phyloP scores from a whole-genome alignment of 2,797 vertebrate genomes.

The Microctenopoma stevenorrisi region DNA sequence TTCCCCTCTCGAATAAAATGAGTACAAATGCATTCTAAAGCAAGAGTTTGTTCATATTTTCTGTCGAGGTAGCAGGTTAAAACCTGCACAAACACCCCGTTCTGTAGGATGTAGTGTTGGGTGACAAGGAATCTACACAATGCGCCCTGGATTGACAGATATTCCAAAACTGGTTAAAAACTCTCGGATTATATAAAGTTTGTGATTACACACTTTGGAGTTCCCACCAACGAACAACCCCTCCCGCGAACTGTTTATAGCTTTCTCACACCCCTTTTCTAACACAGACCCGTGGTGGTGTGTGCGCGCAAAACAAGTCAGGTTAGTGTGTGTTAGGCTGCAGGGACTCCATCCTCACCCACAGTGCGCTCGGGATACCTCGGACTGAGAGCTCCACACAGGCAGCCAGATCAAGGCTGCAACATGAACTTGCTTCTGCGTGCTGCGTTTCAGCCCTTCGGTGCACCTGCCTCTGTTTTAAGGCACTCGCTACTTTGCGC shows the following conservation, averaged over 20 bases:
- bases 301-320: slow-evolving; percentile 34
- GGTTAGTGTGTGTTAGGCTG: slow-evolving; percentile 47
- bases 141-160: not conserved
- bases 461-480: slow-evolving; percentile 56
- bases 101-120: not conserved
- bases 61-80: too few species aligned
- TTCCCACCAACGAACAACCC: not conserved
- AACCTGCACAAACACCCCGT: not conserved
- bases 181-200: not conserved
- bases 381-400: slow-evolving; percentile 52
- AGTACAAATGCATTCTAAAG: slow-evolving; percentile 2
- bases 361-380: slow-evolving; percentile 53
- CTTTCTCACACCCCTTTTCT: slow-evolving; percentile 18
- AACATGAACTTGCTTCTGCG: slow-evolving; percentile 66
- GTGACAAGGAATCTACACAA: not conserved
- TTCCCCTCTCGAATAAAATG: too few species aligned
- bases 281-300: slow-evolving; percentile 51
- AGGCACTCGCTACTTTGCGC: slow-evolving; percentile 38
- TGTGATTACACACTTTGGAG: slow-evolving; percentile 11
- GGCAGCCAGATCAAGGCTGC: slow-evolving; percentile 61
- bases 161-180: not conserved
- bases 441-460: slow-evolving; percentile 54
- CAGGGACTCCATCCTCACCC: slow-evolving; percentile 52
- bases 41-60: not conserved
- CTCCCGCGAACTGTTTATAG: not conserved